phyloP scores from a whole-genome alignment of 2,888 invertebrate species.

The Trichopoda pennipes region DNA sequence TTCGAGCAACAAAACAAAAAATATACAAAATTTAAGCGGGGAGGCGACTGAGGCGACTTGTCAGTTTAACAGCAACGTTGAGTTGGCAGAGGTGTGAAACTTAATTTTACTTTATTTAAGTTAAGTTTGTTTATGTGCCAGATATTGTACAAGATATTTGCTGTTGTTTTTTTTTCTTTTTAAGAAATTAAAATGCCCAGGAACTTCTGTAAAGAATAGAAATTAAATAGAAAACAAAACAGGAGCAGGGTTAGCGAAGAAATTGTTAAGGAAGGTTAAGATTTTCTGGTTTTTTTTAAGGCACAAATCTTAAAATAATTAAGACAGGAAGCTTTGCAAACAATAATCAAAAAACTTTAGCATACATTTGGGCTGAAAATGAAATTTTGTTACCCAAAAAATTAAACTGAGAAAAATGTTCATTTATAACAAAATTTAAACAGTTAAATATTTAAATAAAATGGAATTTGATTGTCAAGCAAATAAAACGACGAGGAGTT shows the following conservation, averaged over 20 bases:
- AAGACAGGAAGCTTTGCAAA: conserved; percentile 16
- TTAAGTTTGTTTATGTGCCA: conserved; percentile 47
- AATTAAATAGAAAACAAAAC: conserved; percentile 3
- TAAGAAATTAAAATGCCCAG: conserved; percentile 62
- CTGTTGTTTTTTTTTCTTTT: no score
- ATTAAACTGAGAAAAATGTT: no score
- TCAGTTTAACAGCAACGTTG: conserved; percentile 20
- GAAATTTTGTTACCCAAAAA: no score
- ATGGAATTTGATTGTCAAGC: no score
- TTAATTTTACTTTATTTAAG: conserved; percentile 61
- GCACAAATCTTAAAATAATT: conserved; percentile 44
- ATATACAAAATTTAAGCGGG: conserved; percentile 35
- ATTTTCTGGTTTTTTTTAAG: conserved; percentile 45
- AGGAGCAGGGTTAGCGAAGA: conserved; percentile 49
- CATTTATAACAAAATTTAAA: no score
- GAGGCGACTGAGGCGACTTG: no score
- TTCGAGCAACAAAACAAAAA: conserved; percentile 11
- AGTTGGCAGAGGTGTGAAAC: conserved; percentile 47
- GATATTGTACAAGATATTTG: conserved; percentile 33
- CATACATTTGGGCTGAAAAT: conserved; percentile 50
- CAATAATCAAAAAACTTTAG: conserved; percentile 62
- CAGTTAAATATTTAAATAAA: no score
- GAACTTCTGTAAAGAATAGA: conserved; percentile 37
- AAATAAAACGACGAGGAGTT: no score
- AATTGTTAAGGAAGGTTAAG: conserved; percentile 63